A percentile compares a stretch with the other conserved stretches of the same genome.
Conservation (phyloP, 2,888 invertebrate species). For the Uloborus plumipes region DNA sequence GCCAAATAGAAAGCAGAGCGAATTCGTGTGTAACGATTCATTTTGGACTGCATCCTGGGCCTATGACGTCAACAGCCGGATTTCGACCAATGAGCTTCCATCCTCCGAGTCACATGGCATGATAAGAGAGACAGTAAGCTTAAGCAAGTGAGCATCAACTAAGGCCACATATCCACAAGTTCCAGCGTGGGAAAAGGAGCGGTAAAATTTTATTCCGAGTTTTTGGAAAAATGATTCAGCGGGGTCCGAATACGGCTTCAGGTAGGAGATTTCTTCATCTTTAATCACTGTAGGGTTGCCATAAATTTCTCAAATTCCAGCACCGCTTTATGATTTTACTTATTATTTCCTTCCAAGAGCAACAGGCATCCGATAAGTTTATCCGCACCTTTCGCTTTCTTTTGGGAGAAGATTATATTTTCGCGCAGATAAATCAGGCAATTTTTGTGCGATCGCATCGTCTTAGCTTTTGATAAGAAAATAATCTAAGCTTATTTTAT, state of each 20-base stretch:
- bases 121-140: slow-evolving; percentile 44
- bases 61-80: slow-evolving; percentile 46
- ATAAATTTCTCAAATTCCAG: not conserved
- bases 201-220: slow-evolving; percentile 2
- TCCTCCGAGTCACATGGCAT: slow-evolving; percentile 33
- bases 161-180: slow-evolving; percentile 39
- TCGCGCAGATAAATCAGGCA: too few relatives aligned
- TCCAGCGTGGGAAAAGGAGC: slow-evolving; percentile 2
- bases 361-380: slow-evolving; percentile 48
- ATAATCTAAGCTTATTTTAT: too few relatives aligned
- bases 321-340: not conserved
- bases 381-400: not conserved
- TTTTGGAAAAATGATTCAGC: slow-evolving; percentile 5
- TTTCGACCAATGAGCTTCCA: slow-evolving; percentile 36
- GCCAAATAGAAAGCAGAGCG: slow-evolving; percentile 21
- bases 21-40: slow-evolving; percentile 52
- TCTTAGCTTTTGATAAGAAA: too few relatives aligned
- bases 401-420: not conserved
- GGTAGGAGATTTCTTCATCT: slow-evolving; percentile 20
- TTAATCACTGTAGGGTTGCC: not conserved
- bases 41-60: slow-evolving; percentile 56
- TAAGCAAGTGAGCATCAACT: slow-evolving; percentile 33
- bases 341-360: slow-evolving; percentile 10
- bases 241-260: slow-evolving; percentile 6
- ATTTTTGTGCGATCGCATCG: too few relatives aligned